phyloP scores from a whole-genome alignment of 2,797 vertebrate species.

The Diplodus puntazzo region DNA sequence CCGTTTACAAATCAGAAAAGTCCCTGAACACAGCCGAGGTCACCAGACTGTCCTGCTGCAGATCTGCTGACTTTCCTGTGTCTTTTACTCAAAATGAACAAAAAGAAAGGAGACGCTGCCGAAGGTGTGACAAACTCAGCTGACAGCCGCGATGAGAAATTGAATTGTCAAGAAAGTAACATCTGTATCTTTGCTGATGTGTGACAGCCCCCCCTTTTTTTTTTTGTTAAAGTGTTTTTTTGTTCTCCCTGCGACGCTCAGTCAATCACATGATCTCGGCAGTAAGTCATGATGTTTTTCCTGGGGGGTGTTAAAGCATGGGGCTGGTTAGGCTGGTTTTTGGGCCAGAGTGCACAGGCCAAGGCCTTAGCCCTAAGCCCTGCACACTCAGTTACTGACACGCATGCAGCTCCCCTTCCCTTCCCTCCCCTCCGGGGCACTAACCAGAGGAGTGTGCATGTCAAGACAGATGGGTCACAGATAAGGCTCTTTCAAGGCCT shows the following conservation, averaged over 20 bases:
- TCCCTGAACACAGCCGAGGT: not conserved
- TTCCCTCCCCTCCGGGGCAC: constrained; percentile 68
- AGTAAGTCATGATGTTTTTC: constrained; percentile 69
- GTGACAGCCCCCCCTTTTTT: constrained; percentile 22
- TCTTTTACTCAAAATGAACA: not conserved
- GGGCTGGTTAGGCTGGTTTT: constrained; percentile 76
- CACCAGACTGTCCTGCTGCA: not conserved
- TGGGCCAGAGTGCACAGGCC: constrained; percentile 77
- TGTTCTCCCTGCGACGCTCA: constrained; percentile 22
- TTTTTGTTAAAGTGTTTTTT: constrained; percentile 36
- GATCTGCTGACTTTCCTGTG: constrained; percentile 1
- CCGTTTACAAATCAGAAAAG: not conserved
- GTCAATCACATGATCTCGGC: constrained; percentile 65
- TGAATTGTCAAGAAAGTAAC: constrained; percentile 46
- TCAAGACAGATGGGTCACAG: constrained; percentile 80
- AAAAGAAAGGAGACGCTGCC: not conserved
- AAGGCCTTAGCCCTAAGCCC: constrained; percentile 68
- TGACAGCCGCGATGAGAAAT: constrained; percentile 22
- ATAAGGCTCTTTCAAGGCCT: constrained; percentile 74
- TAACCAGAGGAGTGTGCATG: constrained; percentile 76
- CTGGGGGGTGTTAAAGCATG: constrained; percentile 54
- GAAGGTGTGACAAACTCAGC: constrained; percentile 35
- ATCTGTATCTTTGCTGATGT: constrained; percentile 49
- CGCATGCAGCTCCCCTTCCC: constrained; percentile 58
- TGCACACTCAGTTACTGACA: constrained; percentile 64